A percentile compares a stretch with the other conserved stretches of the same genome.
Evolutionary conservation across 2,888 invertebrate species (phyloP).

Genomic region (Atrina japonica): DNA sequence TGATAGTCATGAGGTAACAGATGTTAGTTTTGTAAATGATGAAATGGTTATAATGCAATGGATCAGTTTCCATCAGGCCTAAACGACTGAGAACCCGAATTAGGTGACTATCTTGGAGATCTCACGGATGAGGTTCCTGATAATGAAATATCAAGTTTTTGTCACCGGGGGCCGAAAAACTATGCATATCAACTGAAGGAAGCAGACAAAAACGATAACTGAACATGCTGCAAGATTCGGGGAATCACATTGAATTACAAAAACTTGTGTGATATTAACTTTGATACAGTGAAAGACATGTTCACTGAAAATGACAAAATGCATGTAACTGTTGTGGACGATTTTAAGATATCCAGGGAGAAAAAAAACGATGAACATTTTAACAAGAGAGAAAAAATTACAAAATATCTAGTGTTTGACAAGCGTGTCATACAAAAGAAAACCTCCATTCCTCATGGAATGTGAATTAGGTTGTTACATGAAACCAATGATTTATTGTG

Average conservation of each 20-base stretch:
- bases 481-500: no score
- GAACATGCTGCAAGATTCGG: constrained; percentile 55
- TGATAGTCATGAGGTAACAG: constrained; percentile 40
- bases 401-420: constrained; percentile 31
- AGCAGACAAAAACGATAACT: constrained; percentile 26
- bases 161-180: constrained; percentile 77
- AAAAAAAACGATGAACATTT: constrained; percentile 7
- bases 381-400: constrained; percentile 22
- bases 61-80: constrained; percentile 30
- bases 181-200: constrained; percentile 65
- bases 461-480: no score
- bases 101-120: constrained; percentile 74
- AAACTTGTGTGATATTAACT: constrained; percentile 48
- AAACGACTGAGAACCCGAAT: constrained; percentile 50
- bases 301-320: constrained; percentile 12
- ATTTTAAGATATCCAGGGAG: constrained; percentile 19
- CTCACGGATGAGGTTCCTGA: constrained; percentile 75
- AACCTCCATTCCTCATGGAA: constrained; percentile 11
- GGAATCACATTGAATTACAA: constrained; percentile 61
- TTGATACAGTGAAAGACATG: constrained; percentile 46
- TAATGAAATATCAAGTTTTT: constrained; percentile 54
- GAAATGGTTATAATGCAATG: constrained; percentile 41
- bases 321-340: constrained; percentile 5
- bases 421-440: constrained; percentile 6
- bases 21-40: constrained; percentile 42